A percentile compares a stretch with the other conserved stretches of the same genome.
phyloP scores from a whole-genome alignment of 2,888 invertebrate species.

The Agonopterix heracliana region DNA sequence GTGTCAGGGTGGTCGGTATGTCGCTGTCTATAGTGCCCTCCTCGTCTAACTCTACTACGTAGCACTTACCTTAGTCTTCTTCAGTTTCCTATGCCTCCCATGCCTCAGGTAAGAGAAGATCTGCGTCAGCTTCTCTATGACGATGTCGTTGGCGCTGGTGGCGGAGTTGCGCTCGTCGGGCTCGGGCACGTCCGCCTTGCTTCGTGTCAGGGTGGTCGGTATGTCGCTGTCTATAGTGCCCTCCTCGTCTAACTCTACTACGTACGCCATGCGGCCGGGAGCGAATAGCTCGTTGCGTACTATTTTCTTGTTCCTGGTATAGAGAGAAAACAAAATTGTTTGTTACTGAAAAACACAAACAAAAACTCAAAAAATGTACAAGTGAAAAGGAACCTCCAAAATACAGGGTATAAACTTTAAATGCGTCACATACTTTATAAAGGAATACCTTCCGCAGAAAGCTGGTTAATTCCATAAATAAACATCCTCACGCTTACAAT shows the following conservation, averaged over 20 bases:
- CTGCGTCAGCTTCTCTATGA: constrained; percentile 97
- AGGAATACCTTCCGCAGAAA: too few species aligned
- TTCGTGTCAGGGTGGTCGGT: constrained; percentile 95
- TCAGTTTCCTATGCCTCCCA: constrained; percentile 84
- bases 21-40: constrained; percentile 83
- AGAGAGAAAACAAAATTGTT: neutral
- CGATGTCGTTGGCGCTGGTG: constrained; percentile 83
- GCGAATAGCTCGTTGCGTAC: constrained; percentile 93
- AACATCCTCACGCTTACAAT: too few species aligned
- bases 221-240: constrained; percentile 83
- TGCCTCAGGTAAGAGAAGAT: constrained; percentile 96
- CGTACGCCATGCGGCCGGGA: constrained; percentile 98
- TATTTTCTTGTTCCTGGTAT: constrained; percentile 80
- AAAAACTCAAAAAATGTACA: too few species aligned
- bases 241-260: constrained; percentile 95
- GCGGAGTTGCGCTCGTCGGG: constrained; percentile 73
- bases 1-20: constrained; percentile 95
- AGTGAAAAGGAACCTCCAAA: too few species aligned
- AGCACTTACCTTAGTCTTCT: constrained; percentile 85
- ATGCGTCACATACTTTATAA: too few species aligned
- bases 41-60: constrained; percentile 95
- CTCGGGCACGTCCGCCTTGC: constrained; percentile 92
- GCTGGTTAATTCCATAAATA: too few species aligned
- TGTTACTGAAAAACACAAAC: neutral
- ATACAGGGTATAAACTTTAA: too few species aligned